Conservation (phyloP, 2,797 vertebrate species). For the Myotis planiceps region DNA sequence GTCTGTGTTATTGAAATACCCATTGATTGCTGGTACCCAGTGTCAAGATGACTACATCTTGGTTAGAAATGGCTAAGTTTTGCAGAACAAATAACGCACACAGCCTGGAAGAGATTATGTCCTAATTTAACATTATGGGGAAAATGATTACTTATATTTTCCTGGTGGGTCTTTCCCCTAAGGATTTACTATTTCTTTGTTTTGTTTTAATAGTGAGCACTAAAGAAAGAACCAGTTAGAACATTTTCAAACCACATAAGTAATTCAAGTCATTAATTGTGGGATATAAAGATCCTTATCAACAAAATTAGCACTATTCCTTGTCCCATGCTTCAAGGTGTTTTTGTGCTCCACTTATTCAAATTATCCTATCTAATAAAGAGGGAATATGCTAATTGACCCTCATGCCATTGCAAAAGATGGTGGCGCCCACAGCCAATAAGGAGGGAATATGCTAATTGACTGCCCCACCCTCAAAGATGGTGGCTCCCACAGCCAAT, state of each 20-base stretch:
- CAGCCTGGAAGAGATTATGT: neutral
- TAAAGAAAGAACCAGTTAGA: neutral
- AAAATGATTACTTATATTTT: neutral
- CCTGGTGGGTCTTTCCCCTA: neutral
- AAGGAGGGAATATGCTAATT: no score
- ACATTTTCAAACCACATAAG: neutral
- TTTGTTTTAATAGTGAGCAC: neutral
- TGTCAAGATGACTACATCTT: neutral
- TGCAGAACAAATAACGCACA: neutral
- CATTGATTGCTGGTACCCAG: neutral
- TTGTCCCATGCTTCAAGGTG: neutral
- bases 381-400: no score
- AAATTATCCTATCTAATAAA: neutral
- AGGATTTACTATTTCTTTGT: neutral
- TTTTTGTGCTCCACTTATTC: neutral
- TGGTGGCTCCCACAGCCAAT: no score
- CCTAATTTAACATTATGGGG: neutral
- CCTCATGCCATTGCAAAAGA: no score
- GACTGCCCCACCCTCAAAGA: no score
- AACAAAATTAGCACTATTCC: slow-evolving; percentile 11
- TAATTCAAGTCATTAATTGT: neutral
- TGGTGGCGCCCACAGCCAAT: no score
- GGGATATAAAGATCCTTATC: neutral
- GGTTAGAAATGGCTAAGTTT: neutral
- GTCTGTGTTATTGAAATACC: neutral